Conservation (phyloP, 2,888 invertebrate species). For the Acanthosepion pharaonis region DNA sequence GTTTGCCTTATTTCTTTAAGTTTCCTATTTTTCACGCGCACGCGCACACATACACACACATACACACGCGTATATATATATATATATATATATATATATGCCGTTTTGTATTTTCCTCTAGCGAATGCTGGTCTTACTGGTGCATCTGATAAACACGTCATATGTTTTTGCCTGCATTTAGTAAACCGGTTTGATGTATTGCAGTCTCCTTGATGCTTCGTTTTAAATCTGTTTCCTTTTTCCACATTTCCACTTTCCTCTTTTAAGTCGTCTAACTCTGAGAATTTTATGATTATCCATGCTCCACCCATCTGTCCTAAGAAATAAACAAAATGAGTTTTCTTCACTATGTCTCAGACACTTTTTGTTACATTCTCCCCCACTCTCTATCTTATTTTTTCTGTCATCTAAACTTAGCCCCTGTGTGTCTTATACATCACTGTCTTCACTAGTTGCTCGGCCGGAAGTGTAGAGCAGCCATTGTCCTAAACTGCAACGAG, state of each 20-base stretch:
- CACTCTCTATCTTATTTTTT: neutral
- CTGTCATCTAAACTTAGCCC: neutral
- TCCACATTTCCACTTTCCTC: neutral
- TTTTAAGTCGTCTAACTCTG: neutral
- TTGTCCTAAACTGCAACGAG: constrained; percentile 23
- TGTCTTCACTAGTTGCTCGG: constrained; percentile 10
- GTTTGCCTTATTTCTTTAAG: neutral
- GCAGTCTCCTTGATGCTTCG: neutral
- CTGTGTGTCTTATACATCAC: constrained; percentile 6
- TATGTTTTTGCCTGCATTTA: neutral
- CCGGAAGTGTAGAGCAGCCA: constrained; percentile 33
- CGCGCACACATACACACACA: too few species aligned
- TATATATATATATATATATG: too few species aligned
- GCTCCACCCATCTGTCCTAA: constrained; percentile 20
- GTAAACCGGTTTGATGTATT: neutral
- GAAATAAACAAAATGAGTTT: constrained; percentile 16
- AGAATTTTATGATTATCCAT: neutral
- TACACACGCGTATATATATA: too few species aligned
- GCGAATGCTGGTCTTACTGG: neutral
- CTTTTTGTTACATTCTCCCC: neutral
- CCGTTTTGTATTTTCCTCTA: neutral
- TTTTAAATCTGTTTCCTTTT: neutral
- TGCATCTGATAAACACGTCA: constrained; percentile 33
- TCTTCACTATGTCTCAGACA: neutral
- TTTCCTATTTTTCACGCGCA: neutral